Evolutionary conservation across 2,797 vertebrate species (phyloP), one percentile per base, ranked within the genome.

Genomic region (Helicolenus hilgendorfi): DNA sequence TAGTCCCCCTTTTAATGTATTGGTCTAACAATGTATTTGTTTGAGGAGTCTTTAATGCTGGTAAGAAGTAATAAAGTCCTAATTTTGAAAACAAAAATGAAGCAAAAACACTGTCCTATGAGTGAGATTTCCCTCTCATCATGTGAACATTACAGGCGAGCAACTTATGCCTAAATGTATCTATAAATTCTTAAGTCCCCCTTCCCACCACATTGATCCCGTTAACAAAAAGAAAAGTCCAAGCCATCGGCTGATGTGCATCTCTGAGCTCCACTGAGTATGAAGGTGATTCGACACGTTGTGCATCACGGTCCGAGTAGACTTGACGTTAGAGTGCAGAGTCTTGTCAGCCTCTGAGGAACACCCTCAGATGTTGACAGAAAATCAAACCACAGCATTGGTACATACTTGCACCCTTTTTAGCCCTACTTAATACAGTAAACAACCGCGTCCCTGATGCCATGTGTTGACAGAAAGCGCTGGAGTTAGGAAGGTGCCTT

Each of bases 381-480:
- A 62, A 89, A 93, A 83, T 91, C 82, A 69, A 92, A 80, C 58
- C 63, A 53, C 7, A 67, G 36, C 77, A 55, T 77, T 11, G 45
- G 56, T 84, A 75, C 72, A 65, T 45, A 65, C 83, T 79, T 71
- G 58, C 55, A 73, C 18, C 71, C 27, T 55, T 89, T 86, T 85
- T 87, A 92, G 58, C 67, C 29, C 45, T 38, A 55, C 59, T 90
- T 88, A 82, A 91, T 89, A 81, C 59, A 72, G 71, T 90, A 92
- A 96, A 96, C 87, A 94, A 85, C 83, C 41, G 58, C 84, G 84
- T 94, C 87, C 83, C 91, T 69, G 64, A 87, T 93, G 93, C 89
- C 77, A 74, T 85, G 31, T 89, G 85, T 95, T 92, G 95, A 95
- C 86, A 94, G 92, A 79, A 76, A 83, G 55, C 83, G 9, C 76